phyloP scores from a whole-genome alignment of 2,113 vertebrate species.

The Tragelaphus imberbis region DNA sequence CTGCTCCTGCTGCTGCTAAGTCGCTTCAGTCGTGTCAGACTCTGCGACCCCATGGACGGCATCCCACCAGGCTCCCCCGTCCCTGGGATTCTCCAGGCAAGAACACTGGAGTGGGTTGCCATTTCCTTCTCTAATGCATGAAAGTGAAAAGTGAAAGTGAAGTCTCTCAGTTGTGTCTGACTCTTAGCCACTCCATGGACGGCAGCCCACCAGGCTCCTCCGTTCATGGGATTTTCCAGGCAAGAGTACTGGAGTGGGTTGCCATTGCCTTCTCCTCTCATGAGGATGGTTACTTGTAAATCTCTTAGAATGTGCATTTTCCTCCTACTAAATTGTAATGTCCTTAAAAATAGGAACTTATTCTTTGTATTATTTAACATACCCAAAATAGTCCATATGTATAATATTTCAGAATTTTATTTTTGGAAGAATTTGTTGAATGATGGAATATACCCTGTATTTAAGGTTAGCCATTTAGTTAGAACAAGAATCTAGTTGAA shows the following conservation, averaged over 20 bases:
- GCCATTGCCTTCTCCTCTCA: neutral
- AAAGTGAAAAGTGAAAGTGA: no score
- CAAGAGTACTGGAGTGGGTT: neutral
- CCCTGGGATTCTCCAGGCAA: no score
- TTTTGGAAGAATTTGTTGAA: neutral
- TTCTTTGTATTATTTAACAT: neutral
- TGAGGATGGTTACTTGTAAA: slow-evolving; percentile 10
- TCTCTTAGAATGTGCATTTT: neutral
- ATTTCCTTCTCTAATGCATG: no score
- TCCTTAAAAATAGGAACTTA: neutral
- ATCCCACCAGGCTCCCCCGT: no score
- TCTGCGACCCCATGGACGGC: neutral
- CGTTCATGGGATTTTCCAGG: neutral
- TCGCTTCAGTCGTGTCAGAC: neutral
- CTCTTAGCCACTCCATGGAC: neutral
- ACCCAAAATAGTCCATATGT: neutral
- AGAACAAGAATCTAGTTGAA: neutral
- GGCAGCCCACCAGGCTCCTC: neutral
- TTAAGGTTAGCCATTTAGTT: neutral
- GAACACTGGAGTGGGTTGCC: no score
- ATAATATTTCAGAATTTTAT: slow-evolving; percentile 13
- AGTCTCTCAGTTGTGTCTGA: accelerated
- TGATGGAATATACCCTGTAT: neutral
- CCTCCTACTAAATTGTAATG: neutral
- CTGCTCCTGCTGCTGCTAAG: neutral